These are phyloP conservation scores for Progne subis DNA, from an alignment of 2,113 vertebrate species.

Conservation along the genomic window DNA sequence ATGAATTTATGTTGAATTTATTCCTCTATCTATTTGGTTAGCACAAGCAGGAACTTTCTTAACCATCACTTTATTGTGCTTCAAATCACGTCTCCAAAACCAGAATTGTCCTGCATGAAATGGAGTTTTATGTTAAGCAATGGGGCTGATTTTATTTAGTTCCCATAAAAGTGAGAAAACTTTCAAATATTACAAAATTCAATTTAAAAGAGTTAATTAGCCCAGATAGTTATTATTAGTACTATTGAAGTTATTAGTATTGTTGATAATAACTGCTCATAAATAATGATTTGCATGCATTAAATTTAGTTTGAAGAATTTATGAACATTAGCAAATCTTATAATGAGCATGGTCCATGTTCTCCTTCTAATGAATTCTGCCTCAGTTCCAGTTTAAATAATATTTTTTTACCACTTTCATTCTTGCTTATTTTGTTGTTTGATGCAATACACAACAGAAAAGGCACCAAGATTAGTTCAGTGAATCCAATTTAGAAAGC, in stretches of 20 bases:
- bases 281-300: constrained; percentile 48
- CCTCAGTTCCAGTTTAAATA: constrained; percentile 35
- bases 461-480: constrained; percentile 1
- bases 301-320: constrained; percentile 25
- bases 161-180: neutral
- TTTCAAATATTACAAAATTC: constrained; percentile 22
- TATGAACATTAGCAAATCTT: constrained; percentile 4
- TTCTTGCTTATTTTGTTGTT: constrained; percentile 26
- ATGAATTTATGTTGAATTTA: neutral
- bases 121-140: neutral
- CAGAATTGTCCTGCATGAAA: neutral
- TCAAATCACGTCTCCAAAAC: neutral
- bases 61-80: neutral
- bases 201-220: constrained; percentile 36
- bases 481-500: constrained; percentile 15
- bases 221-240: constrained; percentile 1
- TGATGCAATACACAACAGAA: neutral
- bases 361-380: constrained; percentile 32
- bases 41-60: neutral
- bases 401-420: constrained; percentile 8
- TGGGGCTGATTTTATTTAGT: neutral
- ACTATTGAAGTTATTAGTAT: neutral
- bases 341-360: neutral
- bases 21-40: neutral
- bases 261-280: constrained; percentile 24